These are phyloP conservation scores for Pammene aurita DNA, from an alignment of 2,888 invertebrate genomes.

Conservation along the genomic window DNA sequence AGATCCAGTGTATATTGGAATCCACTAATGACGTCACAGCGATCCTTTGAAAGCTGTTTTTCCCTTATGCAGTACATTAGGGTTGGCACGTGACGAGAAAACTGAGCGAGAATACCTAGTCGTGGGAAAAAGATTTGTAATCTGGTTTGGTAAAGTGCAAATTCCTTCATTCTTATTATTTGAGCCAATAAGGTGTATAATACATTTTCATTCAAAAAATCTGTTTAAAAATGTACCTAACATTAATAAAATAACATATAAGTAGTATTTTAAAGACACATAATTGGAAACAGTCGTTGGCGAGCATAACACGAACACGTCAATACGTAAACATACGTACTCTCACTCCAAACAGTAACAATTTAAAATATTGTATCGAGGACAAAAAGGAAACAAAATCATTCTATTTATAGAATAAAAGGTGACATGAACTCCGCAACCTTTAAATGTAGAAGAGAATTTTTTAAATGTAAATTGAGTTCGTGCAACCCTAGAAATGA, in stretches of 20 bases:
- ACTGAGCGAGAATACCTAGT: conserved; percentile 2
- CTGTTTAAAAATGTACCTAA: too few species aligned
- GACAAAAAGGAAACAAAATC: neutral
- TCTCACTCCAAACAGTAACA: too few species aligned
- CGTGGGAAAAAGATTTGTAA: conserved; percentile 33
- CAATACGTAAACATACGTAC: too few species aligned
- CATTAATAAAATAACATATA: too few species aligned
- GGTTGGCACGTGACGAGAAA: conserved; percentile 37
- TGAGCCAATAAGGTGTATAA: neutral
- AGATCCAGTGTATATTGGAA: conserved; percentile 12
- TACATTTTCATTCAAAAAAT: neutral
- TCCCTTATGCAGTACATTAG: conserved; percentile 42
- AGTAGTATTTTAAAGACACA: too few species aligned
- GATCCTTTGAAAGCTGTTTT: conserved; percentile 39
- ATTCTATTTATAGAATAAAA: too few species aligned
- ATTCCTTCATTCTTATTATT: conserved; percentile 6
- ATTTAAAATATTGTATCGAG: neutral
- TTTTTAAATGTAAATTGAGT: conserved; percentile 14
- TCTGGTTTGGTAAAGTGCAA: conserved; percentile 29
- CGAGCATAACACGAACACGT: too few species aligned
- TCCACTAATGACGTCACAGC: conserved; percentile 40
- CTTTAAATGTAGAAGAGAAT: neutral
- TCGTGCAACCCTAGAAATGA: conserved; percentile 18
- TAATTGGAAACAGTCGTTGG: too few species aligned
- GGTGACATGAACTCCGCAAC: neutral